phyloP scores from a whole-genome alignment of 2,888 invertebrate species.

The Tachystola acroxantha region DNA sequence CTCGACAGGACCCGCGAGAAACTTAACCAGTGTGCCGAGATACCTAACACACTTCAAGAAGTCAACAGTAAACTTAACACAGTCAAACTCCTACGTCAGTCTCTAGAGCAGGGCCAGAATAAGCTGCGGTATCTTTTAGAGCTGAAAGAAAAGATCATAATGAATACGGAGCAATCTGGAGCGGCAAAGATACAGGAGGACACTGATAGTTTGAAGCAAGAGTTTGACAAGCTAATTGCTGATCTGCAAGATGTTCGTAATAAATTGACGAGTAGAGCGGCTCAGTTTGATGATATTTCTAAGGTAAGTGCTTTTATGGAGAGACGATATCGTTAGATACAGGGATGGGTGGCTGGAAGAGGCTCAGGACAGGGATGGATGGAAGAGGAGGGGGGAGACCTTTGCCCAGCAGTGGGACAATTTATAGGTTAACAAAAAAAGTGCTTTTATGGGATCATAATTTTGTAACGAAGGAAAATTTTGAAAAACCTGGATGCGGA shows the following conservation, averaged over 20 bases:
- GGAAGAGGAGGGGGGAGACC: no score
- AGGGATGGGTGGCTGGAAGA: no score
- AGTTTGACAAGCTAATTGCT: slow-evolving; percentile 91
- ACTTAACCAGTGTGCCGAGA: slow-evolving; percentile 87
- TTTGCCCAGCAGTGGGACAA: no score
- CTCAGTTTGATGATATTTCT: slow-evolving; percentile 91
- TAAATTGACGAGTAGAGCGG: slow-evolving; percentile 84
- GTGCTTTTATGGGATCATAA: no score
- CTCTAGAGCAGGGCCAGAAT: slow-evolving; percentile 93
- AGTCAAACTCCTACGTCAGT: slow-evolving; percentile 92
- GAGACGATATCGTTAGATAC: no score
- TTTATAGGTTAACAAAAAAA: no score
- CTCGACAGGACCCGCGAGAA: slow-evolving; percentile 93
- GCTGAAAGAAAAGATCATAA: slow-evolving; percentile 93
- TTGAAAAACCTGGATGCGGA: no score
- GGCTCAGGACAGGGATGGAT: no score
- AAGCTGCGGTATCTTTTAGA: slow-evolving; percentile 86
- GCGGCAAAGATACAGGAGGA: slow-evolving; percentile 94
- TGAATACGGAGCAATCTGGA: slow-evolving; percentile 94
- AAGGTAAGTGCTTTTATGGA: slow-evolving; percentile 74
- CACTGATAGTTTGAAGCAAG: slow-evolving; percentile 91
- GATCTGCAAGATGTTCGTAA: slow-evolving; percentile 90
- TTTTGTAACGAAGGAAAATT: no score
- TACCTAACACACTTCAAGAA: slow-evolving; percentile 88
- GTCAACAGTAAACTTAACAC: slow-evolving; percentile 91